Conservation (phyloP, 2,888 invertebrate species). For the Lochmaea crataegi region DNA sequence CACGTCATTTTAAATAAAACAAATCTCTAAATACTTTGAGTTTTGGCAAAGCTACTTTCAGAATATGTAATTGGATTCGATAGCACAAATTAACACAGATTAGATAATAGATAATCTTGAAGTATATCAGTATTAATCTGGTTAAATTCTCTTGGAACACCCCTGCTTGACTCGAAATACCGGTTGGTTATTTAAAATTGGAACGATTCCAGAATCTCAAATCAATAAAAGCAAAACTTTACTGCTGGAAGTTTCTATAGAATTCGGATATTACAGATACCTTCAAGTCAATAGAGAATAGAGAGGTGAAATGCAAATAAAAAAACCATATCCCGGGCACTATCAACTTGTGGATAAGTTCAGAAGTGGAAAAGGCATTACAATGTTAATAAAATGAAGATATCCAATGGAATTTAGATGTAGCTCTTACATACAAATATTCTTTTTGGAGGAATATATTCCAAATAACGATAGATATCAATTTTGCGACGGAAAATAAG, state of each 20-base stretch:
- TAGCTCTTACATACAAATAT: no score
- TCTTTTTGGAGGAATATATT: no score
- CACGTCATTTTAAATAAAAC: no score
- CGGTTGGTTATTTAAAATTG: conserved; percentile 18
- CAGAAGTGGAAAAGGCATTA: neutral
- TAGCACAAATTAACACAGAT: neutral
- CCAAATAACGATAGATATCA: no score
- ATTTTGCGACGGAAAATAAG: no score
- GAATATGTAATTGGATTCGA: neutral
- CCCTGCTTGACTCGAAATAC: neutral
- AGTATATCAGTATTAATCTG: neutral
- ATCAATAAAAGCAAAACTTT: conserved; percentile 13
- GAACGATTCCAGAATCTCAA: conserved; percentile 20
- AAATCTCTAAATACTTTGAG: neutral
- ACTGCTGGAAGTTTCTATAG: neutral
- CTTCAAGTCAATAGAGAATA: neutral
- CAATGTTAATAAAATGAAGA: neutral
- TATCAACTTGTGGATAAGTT: neutral
- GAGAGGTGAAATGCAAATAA: neutral
- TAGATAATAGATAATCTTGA: neutral
- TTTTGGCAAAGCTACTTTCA: neutral
- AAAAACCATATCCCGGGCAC: neutral
- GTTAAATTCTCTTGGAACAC: neutral
- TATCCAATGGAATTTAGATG: neutral
- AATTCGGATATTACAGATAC: conserved; percentile 1